Percentiles rank a stretch among this genome's conserved stretches.
phyloP scores from a whole-genome alignment of 1,140 invertebrate species.

The fruit fly (Drosophila melanogaster) region Release_6_plus_ISO1_MT NT_033779.5:528001-528500 shows the following conservation, averaged over 20 bases:
- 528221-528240: conserved; percentile 16
- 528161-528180: not conserved
- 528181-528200: conserved; percentile 65
- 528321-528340: not conserved
- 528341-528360: conserved; percentile 32
- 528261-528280: conserved; percentile 21
- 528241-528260: conserved; percentile 11
- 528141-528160: conserved; percentile 26
- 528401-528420: not conserved
- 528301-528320: not conserved
- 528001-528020: conserved; percentile 61
- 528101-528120: conserved; percentile 64
- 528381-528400: conserved; percentile 55
- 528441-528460: not conserved
- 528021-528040: conserved; percentile 70
- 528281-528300: conserved; percentile 22
- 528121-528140: conserved; percentile 49
- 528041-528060: conserved; percentile 34
- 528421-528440: conserved; percentile 59
- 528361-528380: conserved; percentile 68
- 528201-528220: conserved; percentile 38
- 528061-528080: conserved; percentile 30
- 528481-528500: no score
- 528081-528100: conserved; percentile 58
- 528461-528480: not conserved